A percentile compares a stretch with the other conserved stretches of the same genome.
Conservation (phyloP, 2,113 vertebrate species). For the Brienomyrus longianalis region DNA sequence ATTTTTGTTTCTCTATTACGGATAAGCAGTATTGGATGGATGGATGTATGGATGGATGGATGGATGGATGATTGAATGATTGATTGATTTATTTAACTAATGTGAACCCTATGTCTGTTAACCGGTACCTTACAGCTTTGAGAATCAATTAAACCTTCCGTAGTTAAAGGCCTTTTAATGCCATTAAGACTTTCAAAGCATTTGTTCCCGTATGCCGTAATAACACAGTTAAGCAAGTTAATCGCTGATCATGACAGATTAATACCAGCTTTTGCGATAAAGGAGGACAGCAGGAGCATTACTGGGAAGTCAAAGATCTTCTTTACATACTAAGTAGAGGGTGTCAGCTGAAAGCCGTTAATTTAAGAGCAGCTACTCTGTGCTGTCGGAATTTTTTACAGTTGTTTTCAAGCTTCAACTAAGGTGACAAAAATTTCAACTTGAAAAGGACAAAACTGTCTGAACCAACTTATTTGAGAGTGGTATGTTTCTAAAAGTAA, state of each 20-base stretch:
- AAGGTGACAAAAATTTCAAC: neutral
- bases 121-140: conserved; percentile 4
- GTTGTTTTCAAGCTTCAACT: conserved; percentile 14
- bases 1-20: neutral
- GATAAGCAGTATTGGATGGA: neutral
- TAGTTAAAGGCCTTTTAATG: conserved; percentile 5
- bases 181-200: conserved; percentile 14
- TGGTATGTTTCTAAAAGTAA: neutral
- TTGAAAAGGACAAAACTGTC: neutral
- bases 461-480: neutral
- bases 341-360: conserved; percentile 23
- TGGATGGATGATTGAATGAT: neutral
- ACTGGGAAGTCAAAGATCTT: conserved; percentile 11
- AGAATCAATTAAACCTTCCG: neutral
- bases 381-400: conserved; percentile 10
- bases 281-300: conserved; percentile 12
- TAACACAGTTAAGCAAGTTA: conserved; percentile 23
- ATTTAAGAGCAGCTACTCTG: conserved; percentile 24
- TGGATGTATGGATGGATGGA: neutral
- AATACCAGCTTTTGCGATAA: conserved; percentile 17
- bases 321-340: conserved; percentile 21
- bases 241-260: conserved; percentile 15
- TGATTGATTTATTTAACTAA: neutral
- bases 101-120: neutral
- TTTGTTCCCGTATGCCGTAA: conserved; percentile 23